These are phyloP conservation scores for Buathra laborator DNA, from an alignment of 2,888 invertebrate species.

Conservation along the genomic window DNA sequence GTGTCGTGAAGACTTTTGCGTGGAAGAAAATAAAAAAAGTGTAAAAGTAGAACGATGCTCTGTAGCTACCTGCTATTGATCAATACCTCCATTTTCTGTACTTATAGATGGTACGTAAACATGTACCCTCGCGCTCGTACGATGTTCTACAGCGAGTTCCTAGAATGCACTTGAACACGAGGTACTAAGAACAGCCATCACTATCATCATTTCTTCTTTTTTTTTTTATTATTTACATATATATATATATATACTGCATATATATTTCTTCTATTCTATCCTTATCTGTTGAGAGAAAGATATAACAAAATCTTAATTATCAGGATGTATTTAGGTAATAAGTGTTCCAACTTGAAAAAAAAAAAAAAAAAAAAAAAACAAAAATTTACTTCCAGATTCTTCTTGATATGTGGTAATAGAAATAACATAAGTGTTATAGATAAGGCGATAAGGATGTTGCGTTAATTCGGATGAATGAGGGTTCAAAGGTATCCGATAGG, in stretches of 20 bases:
- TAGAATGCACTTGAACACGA: conserved; percentile 85
- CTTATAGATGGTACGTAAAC: conserved; percentile 85
- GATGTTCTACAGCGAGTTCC: conserved; percentile 84
- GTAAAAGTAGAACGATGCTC: conserved; percentile 78
- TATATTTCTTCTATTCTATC: conserved; percentile 37
- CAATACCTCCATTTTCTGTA: conserved; percentile 85
- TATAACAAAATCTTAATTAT: conserved; percentile 37
- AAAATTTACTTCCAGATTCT: conserved; percentile 42
- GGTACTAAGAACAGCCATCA: conserved; percentile 84
- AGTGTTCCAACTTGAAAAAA: conserved; percentile 3
- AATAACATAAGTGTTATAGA: conserved; percentile 16
- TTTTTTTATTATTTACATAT: conserved; percentile 75
- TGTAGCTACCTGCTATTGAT: conserved; percentile 82
- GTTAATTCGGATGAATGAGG: not conserved
- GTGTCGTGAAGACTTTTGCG: conserved; percentile 7
- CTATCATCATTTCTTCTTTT: conserved; percentile 80
- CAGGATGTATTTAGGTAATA: conserved; percentile 23
- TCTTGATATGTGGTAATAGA: conserved; percentile 22
- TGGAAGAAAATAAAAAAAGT: conserved; percentile 37
- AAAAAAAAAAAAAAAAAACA: not conserved
- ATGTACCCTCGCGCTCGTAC: conserved; percentile 84
- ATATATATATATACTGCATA: conserved; percentile 49
- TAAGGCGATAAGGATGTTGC: conserved; percentile 1
- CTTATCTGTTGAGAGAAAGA: conserved; percentile 52
- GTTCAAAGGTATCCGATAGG: conserved; percentile 1